phyloP scores from a whole-genome alignment of 2,797 vertebrate species.

The Sternarchorhynchus goeldii region DNA sequence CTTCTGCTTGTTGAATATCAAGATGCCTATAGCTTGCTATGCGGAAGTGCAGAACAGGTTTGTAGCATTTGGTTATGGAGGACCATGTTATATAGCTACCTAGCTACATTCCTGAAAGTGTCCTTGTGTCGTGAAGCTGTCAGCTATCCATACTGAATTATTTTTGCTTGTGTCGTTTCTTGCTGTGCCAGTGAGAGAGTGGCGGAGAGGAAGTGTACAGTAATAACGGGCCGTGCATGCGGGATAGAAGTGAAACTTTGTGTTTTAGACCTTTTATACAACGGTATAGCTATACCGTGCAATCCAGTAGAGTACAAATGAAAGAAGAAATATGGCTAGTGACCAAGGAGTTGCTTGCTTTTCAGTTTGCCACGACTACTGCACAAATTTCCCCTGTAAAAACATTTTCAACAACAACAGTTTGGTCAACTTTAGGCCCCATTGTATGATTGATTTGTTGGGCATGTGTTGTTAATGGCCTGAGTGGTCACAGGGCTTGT shows the following conservation, averaged over 20 bases:
- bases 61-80: slow-evolving; percentile 2
- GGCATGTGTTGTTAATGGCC: slow-evolving; percentile 43
- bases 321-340: neutral
- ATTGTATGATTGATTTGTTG: slow-evolving; percentile 3
- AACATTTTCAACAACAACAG: neutral
- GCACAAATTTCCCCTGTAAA: neutral
- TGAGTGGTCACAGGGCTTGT: slow-evolving; percentile 59
- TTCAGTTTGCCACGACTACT: neutral
- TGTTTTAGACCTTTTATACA: neutral
- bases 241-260: neutral
- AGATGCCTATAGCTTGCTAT: slow-evolving; percentile 17
- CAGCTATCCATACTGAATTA: too few relatives aligned
- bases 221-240: neutral
- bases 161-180: neutral
- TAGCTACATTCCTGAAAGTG: too few relatives aligned
- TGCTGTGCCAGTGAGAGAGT: neutral
- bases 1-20: too few relatives aligned
- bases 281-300: too few relatives aligned
- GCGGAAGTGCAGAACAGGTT: slow-evolving; percentile 34
- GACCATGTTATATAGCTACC: neutral
- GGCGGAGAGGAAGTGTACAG: neutral
- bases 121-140: too few relatives aligned
- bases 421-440: neutral
- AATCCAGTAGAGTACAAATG: neutral
- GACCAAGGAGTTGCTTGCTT: neutral